Evolutionary conservation across 1,140 invertebrate genomes (phyloP), one percentile per base, ranked within the genome.

Genomic region (Pogonognathellus flavescens): DNA sequence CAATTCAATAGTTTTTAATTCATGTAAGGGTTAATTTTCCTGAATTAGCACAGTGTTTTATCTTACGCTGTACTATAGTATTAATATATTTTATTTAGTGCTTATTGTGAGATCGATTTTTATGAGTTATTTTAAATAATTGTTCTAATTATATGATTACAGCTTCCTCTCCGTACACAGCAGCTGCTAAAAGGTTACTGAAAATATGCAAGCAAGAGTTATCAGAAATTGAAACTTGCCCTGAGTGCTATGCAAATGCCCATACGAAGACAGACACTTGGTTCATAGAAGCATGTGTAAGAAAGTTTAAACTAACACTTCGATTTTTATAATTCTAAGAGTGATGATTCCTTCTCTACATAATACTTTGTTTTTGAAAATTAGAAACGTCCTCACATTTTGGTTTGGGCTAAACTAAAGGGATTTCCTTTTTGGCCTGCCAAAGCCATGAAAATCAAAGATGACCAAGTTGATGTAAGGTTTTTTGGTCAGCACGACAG

Each of bases 401-500:
- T 98, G 25, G 94, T 98, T 0, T 86, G 85, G 85, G 85, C 85
- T n/a, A 86, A 86, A 0, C 20, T 87, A 6, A 98, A 97, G 92
- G 97, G 97, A 16, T 98, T 97, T 89, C 97, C 97, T 3, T 97
- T 95, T 91, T 98, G 97, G 97, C 97, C 97, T 0, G 96, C 96
- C 0, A 98, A 98, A 92, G 96, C 94, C 0, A 95, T 98, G 93
- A 93, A 94, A 8, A 92, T 94, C 41, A 90, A 93, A 14, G 95
- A 94, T 88, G 92, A 92, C 49, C 92, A 94, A 80, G 95, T 98
- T 0, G 97, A 98, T 91, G 96, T 97, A 10, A 91, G 97, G 16
- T 98, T 98, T 91, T 98, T 98, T 91, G 97, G 97, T 6, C 95
- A 95, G 66, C 97, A 98, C 91, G 96, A 98, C 91, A 92, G 93